phyloP scores from a whole-genome alignment of 2,888 invertebrate genomes.

The Silvanus unidentatus region DNA sequence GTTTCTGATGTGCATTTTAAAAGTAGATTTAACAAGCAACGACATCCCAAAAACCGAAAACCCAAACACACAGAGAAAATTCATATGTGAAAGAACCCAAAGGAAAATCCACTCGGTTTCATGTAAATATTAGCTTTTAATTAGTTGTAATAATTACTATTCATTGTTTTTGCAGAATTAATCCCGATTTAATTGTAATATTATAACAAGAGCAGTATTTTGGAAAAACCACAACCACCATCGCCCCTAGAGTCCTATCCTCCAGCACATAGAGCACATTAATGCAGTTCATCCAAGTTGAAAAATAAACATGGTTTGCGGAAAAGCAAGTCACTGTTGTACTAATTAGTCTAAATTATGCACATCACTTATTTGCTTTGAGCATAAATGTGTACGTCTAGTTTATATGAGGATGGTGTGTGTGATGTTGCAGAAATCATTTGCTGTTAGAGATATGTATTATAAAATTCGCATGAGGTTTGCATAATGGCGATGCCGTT shows the following conservation, averaged over 20 bases:
- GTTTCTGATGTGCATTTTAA: too few relatives aligned
- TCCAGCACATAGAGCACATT: background rate
- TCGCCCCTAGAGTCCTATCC: too few relatives aligned
- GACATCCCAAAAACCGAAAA: too few relatives aligned
- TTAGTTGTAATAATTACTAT: background rate
- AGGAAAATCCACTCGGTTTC: too few relatives aligned
- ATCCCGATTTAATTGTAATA: too few relatives aligned
- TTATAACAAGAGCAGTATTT: too few relatives aligned
- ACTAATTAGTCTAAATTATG: conserved; percentile 14
- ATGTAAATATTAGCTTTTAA: conserved; percentile 9
- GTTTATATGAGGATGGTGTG: conserved; percentile 9
- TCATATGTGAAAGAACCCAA: too few relatives aligned
- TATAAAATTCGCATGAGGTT: conserved; percentile 5
- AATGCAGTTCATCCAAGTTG: conserved; percentile 7
- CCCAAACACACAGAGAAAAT: too few relatives aligned
- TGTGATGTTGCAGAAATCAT: conserved; percentile 15
- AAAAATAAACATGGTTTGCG: conserved; percentile 11
- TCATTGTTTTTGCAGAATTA: too few relatives aligned
- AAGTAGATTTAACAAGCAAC: too few relatives aligned
- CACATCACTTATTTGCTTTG: conserved; percentile 11
- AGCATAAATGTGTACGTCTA: conserved; percentile 4
- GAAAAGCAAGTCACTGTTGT: conserved; percentile 11
- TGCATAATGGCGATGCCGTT: background rate
- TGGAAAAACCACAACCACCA: too few relatives aligned
- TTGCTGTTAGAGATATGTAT: conserved; percentile 12